Conservation (phyloP, 2,888 invertebrate genomes). For the Agrochola macilenta region DNA sequence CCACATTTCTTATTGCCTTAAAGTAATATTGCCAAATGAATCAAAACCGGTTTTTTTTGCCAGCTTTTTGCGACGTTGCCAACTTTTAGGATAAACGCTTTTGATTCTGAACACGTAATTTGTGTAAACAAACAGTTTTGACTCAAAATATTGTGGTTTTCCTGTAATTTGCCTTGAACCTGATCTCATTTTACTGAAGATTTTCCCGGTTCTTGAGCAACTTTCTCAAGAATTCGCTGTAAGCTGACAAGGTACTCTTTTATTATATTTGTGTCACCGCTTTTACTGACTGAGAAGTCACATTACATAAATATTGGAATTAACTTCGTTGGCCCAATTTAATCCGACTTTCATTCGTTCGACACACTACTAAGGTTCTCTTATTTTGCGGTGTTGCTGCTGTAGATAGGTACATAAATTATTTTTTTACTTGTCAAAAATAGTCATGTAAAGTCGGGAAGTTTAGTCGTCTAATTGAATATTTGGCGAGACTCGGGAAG, state of each 20-base stretch:
- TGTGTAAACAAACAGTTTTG: slow-evolving; percentile 52
- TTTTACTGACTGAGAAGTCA: slow-evolving; percentile 26
- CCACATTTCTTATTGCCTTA: no score
- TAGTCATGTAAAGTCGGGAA: neutral
- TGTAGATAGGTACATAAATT: neutral
- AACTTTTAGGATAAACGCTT: no score
- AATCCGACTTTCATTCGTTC: neutral
- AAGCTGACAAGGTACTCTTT: slow-evolving; percentile 21
- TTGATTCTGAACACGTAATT: slow-evolving; percentile 24
- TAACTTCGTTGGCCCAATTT: slow-evolving; percentile 27
- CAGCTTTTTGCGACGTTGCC: no score
- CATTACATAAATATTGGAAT: slow-evolving; percentile 35
- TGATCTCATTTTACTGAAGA: slow-evolving; percentile 7
- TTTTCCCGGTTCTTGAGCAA: slow-evolving; percentile 36
- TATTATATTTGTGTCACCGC: slow-evolving; percentile 33
- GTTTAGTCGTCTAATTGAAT: neutral
- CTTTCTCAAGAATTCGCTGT: slow-evolving; percentile 25
- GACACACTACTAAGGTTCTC: neutral
- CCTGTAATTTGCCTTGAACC: slow-evolving; percentile 54
- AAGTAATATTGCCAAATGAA: no score
- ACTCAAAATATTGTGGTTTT: slow-evolving; percentile 43
- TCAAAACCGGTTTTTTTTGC: no score
- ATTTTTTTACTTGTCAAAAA: neutral
- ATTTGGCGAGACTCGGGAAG: neutral
- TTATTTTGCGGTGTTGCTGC: neutral